A percentile compares a stretch with the other conserved stretches of the same genome.
phyloP scores from a whole-genome alignment of 2,888 invertebrate species.

The Acanthoscelides obtectus region DNA sequence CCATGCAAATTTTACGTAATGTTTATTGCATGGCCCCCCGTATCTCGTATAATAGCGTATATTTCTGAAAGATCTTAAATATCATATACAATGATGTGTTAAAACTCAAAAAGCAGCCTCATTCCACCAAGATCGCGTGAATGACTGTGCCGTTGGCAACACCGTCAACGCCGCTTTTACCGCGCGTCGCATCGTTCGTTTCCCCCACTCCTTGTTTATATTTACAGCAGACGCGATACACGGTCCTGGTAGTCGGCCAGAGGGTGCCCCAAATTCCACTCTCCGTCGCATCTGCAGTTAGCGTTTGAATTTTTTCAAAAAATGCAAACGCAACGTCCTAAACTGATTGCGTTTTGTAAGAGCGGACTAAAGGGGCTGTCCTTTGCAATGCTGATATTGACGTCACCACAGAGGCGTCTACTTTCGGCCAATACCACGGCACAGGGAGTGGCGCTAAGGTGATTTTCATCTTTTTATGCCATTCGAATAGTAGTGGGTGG shows the following conservation, averaged over 20 bases:
- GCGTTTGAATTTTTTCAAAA: background rate
- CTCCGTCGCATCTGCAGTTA: background rate
- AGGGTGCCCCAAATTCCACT: background rate
- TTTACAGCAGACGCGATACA: conserved; percentile 35
- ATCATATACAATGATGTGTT: no score
- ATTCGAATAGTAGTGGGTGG: conserved; percentile 48
- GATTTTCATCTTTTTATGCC: conserved; percentile 50
- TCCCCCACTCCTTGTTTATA: conserved; percentile 45
- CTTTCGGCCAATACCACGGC: conserved; percentile 45
- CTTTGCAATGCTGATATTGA: conserved; percentile 43
- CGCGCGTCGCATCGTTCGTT: conserved; percentile 11
- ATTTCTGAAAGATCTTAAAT: no score
- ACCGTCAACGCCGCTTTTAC: conserved; percentile 14
- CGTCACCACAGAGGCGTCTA: conserved; percentile 46
- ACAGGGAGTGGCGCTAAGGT: conserved; percentile 49
- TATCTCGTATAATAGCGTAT: no score
- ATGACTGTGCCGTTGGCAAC: no score
- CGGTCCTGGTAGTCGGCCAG: background rate
- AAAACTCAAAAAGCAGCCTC: no score
- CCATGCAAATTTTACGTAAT: no score
- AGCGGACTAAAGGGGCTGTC: conserved; percentile 36
- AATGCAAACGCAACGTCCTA: background rate
- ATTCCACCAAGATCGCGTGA: no score
- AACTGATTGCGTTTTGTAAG: conserved; percentile 21
- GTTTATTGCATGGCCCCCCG: no score